Conservation (phyloP, 2,797 vertebrate species). For the Alosa sapidissima region DNA sequence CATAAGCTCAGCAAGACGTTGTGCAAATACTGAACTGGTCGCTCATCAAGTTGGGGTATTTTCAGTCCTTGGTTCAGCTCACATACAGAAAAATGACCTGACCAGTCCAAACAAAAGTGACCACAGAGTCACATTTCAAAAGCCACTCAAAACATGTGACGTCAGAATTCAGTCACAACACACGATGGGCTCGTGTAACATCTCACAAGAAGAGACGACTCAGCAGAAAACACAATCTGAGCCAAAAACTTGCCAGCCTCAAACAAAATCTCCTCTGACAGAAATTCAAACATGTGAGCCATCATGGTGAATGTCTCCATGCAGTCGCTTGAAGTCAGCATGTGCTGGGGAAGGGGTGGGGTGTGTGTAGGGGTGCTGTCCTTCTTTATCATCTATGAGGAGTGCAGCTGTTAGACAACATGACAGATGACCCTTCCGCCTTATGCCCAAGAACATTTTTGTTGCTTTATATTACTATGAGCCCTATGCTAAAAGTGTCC, state of each 20-base stretch:
- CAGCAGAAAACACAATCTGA: background rate
- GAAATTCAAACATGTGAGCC: slow-evolving; percentile 18
- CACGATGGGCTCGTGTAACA: slow-evolving; percentile 24
- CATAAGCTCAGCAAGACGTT: slow-evolving; percentile 54
- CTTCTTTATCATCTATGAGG: slow-evolving; percentile 20
- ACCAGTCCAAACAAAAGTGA: slow-evolving; percentile 9
- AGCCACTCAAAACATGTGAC: slow-evolving; percentile 64
- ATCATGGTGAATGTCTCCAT: background rate
- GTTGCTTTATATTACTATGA: background rate
- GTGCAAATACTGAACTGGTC: background rate
- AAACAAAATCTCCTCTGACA: background rate
- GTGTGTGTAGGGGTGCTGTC: background rate
- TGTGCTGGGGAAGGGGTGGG: background rate
- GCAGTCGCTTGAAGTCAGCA: background rate
- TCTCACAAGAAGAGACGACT: background rate
- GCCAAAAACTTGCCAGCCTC: background rate
- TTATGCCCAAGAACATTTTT: slow-evolving; percentile 2
- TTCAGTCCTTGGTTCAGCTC: background rate
- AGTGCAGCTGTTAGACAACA: slow-evolving; percentile 24
- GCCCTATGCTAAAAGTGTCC: background rate
- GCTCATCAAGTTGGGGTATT: background rate
- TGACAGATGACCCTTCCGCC: slow-evolving; percentile 2
- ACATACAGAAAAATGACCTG: slow-evolving; percentile 19
- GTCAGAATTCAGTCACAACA: slow-evolving; percentile 58
- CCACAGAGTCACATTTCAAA: slow-evolving; percentile 23